Evolutionary conservation across 2,888 invertebrate species (phyloP), one percentile per base, ranked within the genome.

Genomic region (Scrobipalpa costella): DNA sequence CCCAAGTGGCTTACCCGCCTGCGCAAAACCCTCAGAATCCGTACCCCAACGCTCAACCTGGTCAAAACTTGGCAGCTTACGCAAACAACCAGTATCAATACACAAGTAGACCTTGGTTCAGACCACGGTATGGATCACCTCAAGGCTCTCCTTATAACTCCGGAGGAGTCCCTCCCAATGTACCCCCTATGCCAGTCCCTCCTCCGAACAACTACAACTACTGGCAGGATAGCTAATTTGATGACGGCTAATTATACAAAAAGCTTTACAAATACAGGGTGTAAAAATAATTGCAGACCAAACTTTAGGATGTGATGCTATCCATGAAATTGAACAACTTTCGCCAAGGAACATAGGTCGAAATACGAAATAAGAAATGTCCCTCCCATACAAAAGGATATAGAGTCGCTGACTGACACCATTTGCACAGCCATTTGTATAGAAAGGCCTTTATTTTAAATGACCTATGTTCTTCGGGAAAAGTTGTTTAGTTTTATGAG

Each of bases 161-260:
- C 0, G 85, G 84, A 0, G 70, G 79, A 0, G 84, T 80, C 0
- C 83, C 85, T 2, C 79, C 84, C 0, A 78, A 73, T 38, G 86
- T 80, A 0, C 79, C 85, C 0, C 86, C 86, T 0, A 81, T 88
- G 84, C 80, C 89, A 0, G 86, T 87, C 0, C 88, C 90, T 0
- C 90, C 90, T 0, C 89, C 90, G 0, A 83, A 81, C 11, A 90
- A 85, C 75, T 90, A 88, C 55, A 90, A 88, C 70, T 91, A 90
- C 64, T 91, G 90, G 90, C 90, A 86, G 77, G 90, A 91, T 64
- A 89, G 88, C 82, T 90, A 89, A 90, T 85, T 86, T 57, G 71
- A 78, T 62, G 82, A 85, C 11, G 27, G 5, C 5, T 27, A 27
- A 27, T 3, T 5, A 27, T n/a, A n/a, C n/a, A 27, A 27, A 3